Base-by-base conservation (phyloP, 2,113 vertebrate genomes). In the Sinocyclocheilus grahami region DNA sequence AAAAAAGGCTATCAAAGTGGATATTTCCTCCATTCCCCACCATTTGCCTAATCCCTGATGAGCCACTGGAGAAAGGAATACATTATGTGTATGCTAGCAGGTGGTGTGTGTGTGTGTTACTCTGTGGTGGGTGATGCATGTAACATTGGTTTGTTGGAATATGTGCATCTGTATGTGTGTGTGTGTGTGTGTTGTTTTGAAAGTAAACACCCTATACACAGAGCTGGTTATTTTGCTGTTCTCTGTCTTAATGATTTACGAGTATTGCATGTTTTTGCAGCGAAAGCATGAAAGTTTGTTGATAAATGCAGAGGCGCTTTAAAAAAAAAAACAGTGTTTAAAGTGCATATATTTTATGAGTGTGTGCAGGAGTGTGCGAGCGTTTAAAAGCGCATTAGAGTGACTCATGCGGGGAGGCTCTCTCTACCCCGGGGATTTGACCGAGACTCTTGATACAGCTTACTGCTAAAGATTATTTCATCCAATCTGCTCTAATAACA, bases 401-500 rank as follows among this genome's bases (percentile, higher is more conserved):
- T 83, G 86, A 83, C 11, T 86, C 82, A 85, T 78, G 72, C 71
- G 46, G 46, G 88, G 48, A 86, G 55, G 46, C 72, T 74, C 63
- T 85, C 84, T 55, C 81, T 94, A 92, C 94, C 90, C 87, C 90
- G 94, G 93, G 95, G 92, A 89, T 92, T 87, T 82, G 80, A 92
- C 90, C 94, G 95, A 95, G 93, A 95, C 94, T 91, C 95, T 94
- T 95, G 94, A 96, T 96, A 95, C 94, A 95, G 93, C 90, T 95
- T 95, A 96, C 93, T 95, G 94, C 90, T 86, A 93, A 90, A 95
- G 95, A 97, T 97, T 97, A 97, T 94, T 96, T 96, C 90, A 92
- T 95, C 92, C 95, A 96, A 96, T 97, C 95, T 95, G 93, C 92
- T 93, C 95, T 97, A 97, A 97, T 97, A 94, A 91, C 93, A 94